These are phyloP conservation scores for Heliconius erato DNA, from an alignment of 2,888 invertebrate genomes.

Conservation along the genomic window DNA sequence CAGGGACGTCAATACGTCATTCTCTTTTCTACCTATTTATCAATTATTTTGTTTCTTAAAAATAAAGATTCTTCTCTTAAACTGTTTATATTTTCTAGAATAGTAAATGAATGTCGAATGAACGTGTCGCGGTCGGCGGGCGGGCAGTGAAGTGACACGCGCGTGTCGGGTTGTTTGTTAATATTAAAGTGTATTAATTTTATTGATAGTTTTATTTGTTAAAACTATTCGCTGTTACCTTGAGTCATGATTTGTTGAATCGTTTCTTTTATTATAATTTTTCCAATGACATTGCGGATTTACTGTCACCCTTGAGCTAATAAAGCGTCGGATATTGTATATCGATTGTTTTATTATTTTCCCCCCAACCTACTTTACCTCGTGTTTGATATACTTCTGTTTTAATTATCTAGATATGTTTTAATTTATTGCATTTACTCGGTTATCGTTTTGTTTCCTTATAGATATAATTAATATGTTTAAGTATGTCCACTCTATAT, in stretches of 20 bases:
- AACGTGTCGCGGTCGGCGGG: constrained; percentile 44
- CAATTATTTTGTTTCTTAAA: neutral
- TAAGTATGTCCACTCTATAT: neutral
- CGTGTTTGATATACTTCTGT: neutral
- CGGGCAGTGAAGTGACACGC: constrained; percentile 53
- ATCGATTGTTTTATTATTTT: constrained; percentile 67
- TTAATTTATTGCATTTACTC: neutral
- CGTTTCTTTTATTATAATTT: constrained; percentile 83
- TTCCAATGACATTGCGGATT: constrained; percentile 83
- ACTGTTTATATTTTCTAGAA: neutral
- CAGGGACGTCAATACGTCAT: neutral
- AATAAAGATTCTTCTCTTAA: too few relatives aligned
- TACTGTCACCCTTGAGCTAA: constrained; percentile 84
- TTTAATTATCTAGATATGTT: neutral
- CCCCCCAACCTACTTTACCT: constrained; percentile 1
- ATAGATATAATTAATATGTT: neutral
- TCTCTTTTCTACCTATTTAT: neutral
- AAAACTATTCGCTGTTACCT: constrained; percentile 84
- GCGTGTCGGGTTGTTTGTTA: constrained; percentile 68
- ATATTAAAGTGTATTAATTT: constrained; percentile 79
- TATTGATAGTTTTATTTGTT: constrained; percentile 82
- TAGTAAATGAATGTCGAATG: constrained; percentile 55
- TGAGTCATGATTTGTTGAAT: constrained; percentile 85
- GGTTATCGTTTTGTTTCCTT: neutral
- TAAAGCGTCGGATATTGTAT: constrained; percentile 84